Base-by-base conservation (phyloP, 2,113 vertebrate species). In the Rhinopomastus cyanomelas region DNA sequence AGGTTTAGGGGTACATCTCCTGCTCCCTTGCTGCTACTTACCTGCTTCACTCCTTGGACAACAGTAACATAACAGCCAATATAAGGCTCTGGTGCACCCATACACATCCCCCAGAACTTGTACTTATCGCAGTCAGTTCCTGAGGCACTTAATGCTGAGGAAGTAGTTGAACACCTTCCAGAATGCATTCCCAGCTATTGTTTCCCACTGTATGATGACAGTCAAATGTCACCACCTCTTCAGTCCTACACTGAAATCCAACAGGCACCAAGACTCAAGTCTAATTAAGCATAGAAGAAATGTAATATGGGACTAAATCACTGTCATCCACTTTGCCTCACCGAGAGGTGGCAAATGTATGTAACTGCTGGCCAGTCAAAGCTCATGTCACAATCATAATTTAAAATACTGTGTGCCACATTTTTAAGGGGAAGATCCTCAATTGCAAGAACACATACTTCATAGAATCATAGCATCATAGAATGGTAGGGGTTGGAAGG, bases 391-490 rank as follows among this genome's bases (percentile, higher is more conserved):
- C 20, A 77, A 5, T 9, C 15, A 8, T 29, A 25, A 42, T 32
- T 77, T 74, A 37, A 77, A 91, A 74, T 21, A 62, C 15, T 21
- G 30, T 29, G 59, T 7, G 6, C 25, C 71, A 48, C 16, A 7
- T 60, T 73, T 88, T 79, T 30, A 85, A 89, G 55, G 57, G 66
- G 30, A 65, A 89, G 27, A 76, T 27, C 22, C 4, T 81, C 48
- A 22, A 6, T 61, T 72, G 69, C 14, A 72, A 36, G 32, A 81
- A 42, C 34, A 49, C 2, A 4, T 32, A 59, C 17, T 69, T 69
- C 62, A 68, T 42, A 42, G 39, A 42, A 42, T 42, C 39, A 42
- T 42, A 42, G 39, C 11, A 42, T 42, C 39, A 42, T 42, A 42
- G 39, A 15, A 42, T 42, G 39, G 39, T 42, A 42, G 39, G 39